These are phyloP conservation scores for Paramisgurnus dabryanus DNA, from an alignment of 2,113 vertebrate species.

Conservation along the genomic window DNA sequence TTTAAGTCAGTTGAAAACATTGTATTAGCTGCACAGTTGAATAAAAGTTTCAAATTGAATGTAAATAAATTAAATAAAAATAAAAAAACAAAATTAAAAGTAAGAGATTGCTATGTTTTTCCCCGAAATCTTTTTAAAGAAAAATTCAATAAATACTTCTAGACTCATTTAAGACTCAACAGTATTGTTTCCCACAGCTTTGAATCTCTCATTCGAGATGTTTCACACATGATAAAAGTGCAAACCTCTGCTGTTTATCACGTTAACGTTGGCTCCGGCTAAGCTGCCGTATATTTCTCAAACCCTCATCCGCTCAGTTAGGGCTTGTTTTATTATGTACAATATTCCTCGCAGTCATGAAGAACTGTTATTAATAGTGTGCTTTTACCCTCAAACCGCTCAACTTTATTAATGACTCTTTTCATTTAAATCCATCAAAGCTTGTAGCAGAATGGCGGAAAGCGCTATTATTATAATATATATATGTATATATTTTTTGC, in stretches of 20 bases:
- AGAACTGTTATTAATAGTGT: slow-evolving; percentile 57
- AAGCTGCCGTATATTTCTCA: slow-evolving; percentile 42
- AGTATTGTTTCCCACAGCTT: neutral
- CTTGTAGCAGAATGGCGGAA: slow-evolving; percentile 53
- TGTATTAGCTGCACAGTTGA: too few species aligned
- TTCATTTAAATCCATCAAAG: slow-evolving; percentile 63
- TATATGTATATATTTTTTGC: slow-evolving; percentile 34
- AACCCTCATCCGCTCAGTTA: slow-evolving; percentile 37
- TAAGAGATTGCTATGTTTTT: too few species aligned
- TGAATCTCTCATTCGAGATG: slow-evolving; percentile 16
- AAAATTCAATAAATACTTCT: too few species aligned
- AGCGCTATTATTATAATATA: slow-evolving; percentile 50
- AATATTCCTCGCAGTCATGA: slow-evolving; percentile 59
- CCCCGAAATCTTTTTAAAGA: too few species aligned
- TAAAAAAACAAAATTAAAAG: too few species aligned
- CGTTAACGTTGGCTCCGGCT: slow-evolving; percentile 2
- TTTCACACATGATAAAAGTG: slow-evolving; percentile 39
- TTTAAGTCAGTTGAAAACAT: too few species aligned
- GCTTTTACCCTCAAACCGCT: slow-evolving; percentile 59
- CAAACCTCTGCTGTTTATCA: slow-evolving; percentile 38
- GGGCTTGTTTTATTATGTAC: slow-evolving; percentile 54
- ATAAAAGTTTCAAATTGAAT: too few species aligned
- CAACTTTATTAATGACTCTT: slow-evolving; percentile 61
- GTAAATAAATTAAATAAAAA: too few species aligned
- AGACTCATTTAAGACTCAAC: neutral